Evolutionary conservation across 2,797 vertebrate genomes (phyloP), one percentile per base, ranked within the genome.

Genomic region (Spizella passerina): DNA sequence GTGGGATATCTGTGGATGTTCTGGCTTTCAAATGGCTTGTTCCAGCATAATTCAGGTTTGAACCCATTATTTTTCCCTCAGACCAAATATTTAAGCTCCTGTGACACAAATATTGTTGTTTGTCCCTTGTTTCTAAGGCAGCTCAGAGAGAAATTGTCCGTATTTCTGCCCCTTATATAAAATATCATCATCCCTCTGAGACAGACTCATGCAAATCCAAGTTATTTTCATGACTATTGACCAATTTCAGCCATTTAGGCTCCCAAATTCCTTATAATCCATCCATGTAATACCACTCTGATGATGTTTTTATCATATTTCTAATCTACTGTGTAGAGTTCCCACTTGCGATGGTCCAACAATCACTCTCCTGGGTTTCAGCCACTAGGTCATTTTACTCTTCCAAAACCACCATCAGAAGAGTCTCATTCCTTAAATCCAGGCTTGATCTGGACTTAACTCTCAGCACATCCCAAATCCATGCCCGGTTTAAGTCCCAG

Each of bases 271-370:
- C 18, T 79, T 14, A 3, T 2, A 15, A 1, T 9, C 41, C 47
- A 61, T 4, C n/a, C 23, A 24, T 23, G 24, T 1, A 19, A 20
- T 1, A 20, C 10, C 26, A 27, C 14, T 12, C 7, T 15, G 18
- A 0, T 3, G 8, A 10, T 2, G 5, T 9, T 41, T 12, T 30
- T 3, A 11, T 12, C 17, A 55, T 2, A 12, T 41, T 66, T 46
- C 69, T 19, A 12, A 59, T 39, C 2, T 72, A 24, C 38, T 5
- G 0, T 4, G 7, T 0, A 23, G 12, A 56, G 1, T 56, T 65
- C 15, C 17, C 34, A 7, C 19, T 3, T n/a, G 15, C 22, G 47
- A 7, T 10, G 12, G 5, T 5, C 29, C 30, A 64, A 41, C 57
- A 3, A 4, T 26, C 8, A 0, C 19, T 49, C 5, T 59, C 2